phyloP scores from a whole-genome alignment of 2,113 vertebrate genomes.

The Bos indicus region DNA sequence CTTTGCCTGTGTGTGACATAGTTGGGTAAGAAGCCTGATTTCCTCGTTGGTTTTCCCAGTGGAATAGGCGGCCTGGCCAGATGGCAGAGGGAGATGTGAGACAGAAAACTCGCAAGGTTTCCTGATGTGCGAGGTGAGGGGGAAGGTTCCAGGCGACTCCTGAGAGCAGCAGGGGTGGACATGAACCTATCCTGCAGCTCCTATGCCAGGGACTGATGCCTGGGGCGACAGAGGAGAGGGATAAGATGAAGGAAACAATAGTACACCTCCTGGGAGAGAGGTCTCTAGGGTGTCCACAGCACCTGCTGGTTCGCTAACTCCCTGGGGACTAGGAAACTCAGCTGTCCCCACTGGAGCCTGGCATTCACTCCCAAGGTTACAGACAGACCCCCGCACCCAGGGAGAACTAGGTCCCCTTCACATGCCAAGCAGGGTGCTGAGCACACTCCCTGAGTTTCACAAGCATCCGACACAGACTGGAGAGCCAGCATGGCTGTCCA shows the following conservation, averaged over 20 bases:
- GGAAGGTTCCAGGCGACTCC: background rate
- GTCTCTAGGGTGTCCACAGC: background rate
- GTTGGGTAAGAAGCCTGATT: no score
- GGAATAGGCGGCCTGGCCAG: background rate
- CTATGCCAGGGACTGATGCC: background rate
- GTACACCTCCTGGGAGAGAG: background rate
- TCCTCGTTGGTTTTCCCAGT: background rate
- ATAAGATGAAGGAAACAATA: background rate
- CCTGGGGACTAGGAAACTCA: background rate
- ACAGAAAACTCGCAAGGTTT: background rate
- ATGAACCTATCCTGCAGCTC: background rate
- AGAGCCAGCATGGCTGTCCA: background rate
- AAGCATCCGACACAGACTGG: background rate
- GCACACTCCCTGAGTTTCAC: background rate
- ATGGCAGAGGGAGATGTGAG: background rate
- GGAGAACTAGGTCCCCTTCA: background rate
- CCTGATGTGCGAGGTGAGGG: background rate
- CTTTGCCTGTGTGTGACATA: background rate
- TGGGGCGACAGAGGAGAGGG: no score
- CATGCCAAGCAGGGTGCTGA: background rate
- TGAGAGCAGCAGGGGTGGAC: background rate
- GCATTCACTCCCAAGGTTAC: background rate
- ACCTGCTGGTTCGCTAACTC: fast-evolving
- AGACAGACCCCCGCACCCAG: fast-evolving
- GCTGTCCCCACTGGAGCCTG: background rate